These are phyloP conservation scores for Xestia rhomboidea DNA, from an alignment of 2,888 invertebrate species.

Conservation along the genomic window DNA sequence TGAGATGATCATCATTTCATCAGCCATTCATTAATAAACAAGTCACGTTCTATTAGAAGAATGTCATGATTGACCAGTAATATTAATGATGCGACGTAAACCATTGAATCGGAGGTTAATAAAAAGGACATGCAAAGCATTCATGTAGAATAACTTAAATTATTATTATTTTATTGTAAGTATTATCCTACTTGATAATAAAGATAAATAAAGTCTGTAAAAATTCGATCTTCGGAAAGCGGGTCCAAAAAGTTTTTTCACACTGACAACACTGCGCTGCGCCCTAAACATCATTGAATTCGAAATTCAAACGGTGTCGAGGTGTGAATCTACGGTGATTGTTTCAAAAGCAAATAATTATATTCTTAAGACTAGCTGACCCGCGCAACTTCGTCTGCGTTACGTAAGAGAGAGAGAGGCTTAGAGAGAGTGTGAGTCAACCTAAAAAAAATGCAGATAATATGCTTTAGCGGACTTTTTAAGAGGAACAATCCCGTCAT, in stretches of 20 bases:
- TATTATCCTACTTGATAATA: not conserved
- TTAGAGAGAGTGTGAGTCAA: too few relatives aligned
- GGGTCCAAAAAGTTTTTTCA: not conserved
- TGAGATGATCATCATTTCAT: not conserved
- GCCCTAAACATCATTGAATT: not conserved
- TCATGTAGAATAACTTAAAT: not conserved
- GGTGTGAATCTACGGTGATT: not conserved
- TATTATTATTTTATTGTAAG: not conserved
- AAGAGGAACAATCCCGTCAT: too few relatives aligned
- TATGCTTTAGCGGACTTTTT: too few relatives aligned
- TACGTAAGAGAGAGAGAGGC: too few relatives aligned
- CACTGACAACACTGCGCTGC: constrained; percentile 2
- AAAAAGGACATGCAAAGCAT: constrained; percentile 11
- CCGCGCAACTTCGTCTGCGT: too few relatives aligned
- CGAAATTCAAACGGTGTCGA: constrained; percentile 6
- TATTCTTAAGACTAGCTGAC: too few relatives aligned
- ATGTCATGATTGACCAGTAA: constrained; percentile 36
- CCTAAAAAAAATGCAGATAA: too few relatives aligned
- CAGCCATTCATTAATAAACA: constrained; percentile 20
- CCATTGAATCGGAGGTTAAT: constrained; percentile 39
- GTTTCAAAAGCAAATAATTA: constrained; percentile 10
- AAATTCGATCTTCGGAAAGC: not conserved
- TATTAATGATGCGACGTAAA: constrained; percentile 20
- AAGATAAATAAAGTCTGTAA: not conserved
- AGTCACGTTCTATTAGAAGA: constrained; percentile 44